These are phyloP conservation scores for Erynnis tages DNA, from an alignment of 2,888 invertebrate genomes.

Conservation along the genomic window DNA sequence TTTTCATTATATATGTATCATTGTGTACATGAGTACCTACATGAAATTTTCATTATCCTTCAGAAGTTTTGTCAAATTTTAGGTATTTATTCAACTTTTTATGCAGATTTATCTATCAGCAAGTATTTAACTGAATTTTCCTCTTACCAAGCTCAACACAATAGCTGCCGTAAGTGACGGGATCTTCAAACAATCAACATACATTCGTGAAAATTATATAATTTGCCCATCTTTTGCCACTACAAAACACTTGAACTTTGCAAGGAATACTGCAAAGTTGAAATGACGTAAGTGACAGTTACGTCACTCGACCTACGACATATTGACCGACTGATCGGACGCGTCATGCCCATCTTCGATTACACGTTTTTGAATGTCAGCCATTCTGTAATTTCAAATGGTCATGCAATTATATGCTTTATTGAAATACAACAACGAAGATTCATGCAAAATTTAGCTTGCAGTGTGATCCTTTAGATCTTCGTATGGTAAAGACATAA, in stretches of 20 bases:
- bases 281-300: constrained; percentile 27
- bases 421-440: not conserved
- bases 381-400: not conserved
- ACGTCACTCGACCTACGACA: constrained; percentile 45
- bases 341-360: constrained; percentile 29
- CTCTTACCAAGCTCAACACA: too few species aligned
- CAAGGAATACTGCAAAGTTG: not conserved
- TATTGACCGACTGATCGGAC: constrained; percentile 34
- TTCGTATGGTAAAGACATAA: not conserved
- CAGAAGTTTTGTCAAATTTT: too few species aligned
- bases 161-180: too few species aligned
- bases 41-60: too few species aligned
- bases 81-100: too few species aligned
- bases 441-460: not conserved
- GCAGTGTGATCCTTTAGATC: not conserved
- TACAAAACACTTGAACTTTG: constrained; percentile 12
- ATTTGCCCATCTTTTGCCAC: not conserved
- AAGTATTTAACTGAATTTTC: too few species aligned
- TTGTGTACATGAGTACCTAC: too few species aligned
- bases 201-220: not conserved
- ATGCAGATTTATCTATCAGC: too few species aligned
- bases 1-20: too few species aligned
- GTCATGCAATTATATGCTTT: not conserved
- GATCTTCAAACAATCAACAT: too few species aligned
- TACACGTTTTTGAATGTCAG: constrained; percentile 22